phyloP scores from a whole-genome alignment of 2,113 vertebrate genomes.

The Okapia johnstoni region DNA sequence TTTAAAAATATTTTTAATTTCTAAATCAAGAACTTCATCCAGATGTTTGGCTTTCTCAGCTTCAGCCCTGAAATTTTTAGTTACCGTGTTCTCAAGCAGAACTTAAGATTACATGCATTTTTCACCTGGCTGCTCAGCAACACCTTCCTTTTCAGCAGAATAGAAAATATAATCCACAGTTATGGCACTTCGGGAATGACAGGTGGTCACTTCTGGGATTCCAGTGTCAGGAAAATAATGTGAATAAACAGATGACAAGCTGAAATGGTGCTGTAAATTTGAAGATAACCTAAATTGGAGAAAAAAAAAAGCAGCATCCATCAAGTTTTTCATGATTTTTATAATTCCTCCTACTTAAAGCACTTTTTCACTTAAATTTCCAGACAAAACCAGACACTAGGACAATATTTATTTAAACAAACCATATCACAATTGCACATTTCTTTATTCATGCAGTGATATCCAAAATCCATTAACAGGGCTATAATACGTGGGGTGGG shows the following conservation, averaged over 20 bases:
- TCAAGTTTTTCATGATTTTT: conserved; percentile 31
- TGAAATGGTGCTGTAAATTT: conserved; percentile 86
- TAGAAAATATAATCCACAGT: conserved; percentile 98
- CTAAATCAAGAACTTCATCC: not conserved
- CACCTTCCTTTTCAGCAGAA: conserved; percentile 78
- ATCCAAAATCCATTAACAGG: not conserved
- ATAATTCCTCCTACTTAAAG: not conserved
- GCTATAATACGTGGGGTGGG: not conserved
- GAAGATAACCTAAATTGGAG: conserved; percentile 73
- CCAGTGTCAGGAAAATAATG: conserved; percentile 86
- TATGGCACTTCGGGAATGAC: conserved; percentile 89
- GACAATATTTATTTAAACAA: not conserved
- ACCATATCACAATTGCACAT: not conserved
- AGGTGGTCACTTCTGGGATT: conserved; percentile 93
- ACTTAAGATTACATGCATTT: not conserved
- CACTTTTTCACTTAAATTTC: not conserved
- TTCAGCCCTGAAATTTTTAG: not conserved
- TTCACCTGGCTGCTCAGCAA: conserved; percentile 78
- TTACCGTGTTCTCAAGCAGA: not conserved
- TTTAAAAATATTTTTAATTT: not conserved
- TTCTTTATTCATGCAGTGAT: not conserved
- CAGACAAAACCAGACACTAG: not conserved
- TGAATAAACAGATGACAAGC: conserved; percentile 90
- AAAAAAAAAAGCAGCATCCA: not conserved
- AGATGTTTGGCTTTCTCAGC: not conserved